Conservation (phyloP, 2,888 invertebrate species). For the Rambutsinella grinnellia region DNA sequence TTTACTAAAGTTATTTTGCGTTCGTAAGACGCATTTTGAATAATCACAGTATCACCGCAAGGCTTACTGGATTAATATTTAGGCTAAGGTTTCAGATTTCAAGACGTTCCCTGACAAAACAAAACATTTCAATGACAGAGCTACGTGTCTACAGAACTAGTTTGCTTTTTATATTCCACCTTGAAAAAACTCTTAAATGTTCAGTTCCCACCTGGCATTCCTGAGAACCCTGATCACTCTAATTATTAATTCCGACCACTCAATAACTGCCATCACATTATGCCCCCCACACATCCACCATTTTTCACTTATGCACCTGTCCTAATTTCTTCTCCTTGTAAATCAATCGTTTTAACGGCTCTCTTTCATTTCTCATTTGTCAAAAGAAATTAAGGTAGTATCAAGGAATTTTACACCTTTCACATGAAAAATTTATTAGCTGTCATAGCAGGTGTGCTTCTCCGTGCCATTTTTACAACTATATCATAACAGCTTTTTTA, state of each 20-base stretch:
- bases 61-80: no score
- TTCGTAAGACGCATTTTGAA: no score
- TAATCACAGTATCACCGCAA: no score
- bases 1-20: no score
- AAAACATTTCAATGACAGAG: no score
- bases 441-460: slow-evolving; percentile 22
- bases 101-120: no score
- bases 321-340: slow-evolving; percentile 30
- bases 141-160: no score
- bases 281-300: not conserved
- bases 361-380: slow-evolving; percentile 19
- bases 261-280: slow-evolving; percentile 14
- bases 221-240: no score
- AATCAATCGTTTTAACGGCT: slow-evolving; percentile 30
- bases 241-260: not conserved
- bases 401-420: slow-evolving; percentile 50
- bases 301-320: slow-evolving; percentile 40
- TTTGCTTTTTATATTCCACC: no score
- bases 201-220: no score
- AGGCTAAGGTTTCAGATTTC: no score
- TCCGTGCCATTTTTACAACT: not conserved
- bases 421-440: slow-evolving; percentile 34
- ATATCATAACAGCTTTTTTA: not conserved
- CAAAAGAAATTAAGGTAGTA: slow-evolving; percentile 20
- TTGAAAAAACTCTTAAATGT: no score